A percentile compares a stretch with the other conserved stretches of the same genome.
Conservation (phyloP, 1,140 invertebrate genomes). For the Atta cephalotes region DNA sequence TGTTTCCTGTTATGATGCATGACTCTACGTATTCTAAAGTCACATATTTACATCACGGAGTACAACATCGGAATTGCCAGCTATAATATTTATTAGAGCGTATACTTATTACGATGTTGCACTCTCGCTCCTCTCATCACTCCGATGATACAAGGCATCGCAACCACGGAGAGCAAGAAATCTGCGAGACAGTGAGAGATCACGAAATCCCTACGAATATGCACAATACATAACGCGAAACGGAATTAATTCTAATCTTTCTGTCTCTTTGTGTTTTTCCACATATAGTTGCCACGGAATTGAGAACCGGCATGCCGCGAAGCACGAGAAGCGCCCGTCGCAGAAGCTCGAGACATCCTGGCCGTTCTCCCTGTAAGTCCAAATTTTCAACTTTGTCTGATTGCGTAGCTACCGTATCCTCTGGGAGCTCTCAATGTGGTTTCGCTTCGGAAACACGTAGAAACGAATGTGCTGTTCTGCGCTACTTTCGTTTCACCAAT, state of each 20-base stretch:
- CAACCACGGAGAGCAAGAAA: constrained; percentile 1
- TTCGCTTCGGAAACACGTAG: constrained; percentile 25
- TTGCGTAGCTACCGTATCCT: constrained; percentile 33
- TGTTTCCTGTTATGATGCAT: constrained; percentile 35
- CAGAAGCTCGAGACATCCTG: constrained; percentile 86
- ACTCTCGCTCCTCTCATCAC: constrained; percentile 30
- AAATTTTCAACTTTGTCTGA: constrained; percentile 48
- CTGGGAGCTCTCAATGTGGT: constrained; percentile 23
- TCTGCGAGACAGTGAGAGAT: constrained; percentile 2
- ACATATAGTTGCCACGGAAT: constrained; percentile 84
- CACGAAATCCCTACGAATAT: neutral
- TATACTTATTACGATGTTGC: constrained; percentile 51
- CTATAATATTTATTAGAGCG: constrained; percentile 43
- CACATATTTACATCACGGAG: neutral
- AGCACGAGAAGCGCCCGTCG: constrained; percentile 85
- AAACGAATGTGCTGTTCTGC: constrained; percentile 38
- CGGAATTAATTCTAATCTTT: constrained; percentile 59
- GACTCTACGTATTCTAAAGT: constrained; percentile 16
- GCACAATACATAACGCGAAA: neutral
- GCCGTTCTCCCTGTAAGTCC: constrained; percentile 85
- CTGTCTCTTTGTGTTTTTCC: constrained; percentile 63
- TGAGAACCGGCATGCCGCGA: constrained; percentile 84
- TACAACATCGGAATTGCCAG: constrained; percentile 7
- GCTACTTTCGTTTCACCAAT: constrained; percentile 15
- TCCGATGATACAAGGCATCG: neutral